A percentile compares a stretch with the other conserved stretches of the same genome.
These are phyloP conservation scores for Camelus bactrianus DNA, from an alignment of 2,113 vertebrate species.

Conservation along the genomic window DNA sequence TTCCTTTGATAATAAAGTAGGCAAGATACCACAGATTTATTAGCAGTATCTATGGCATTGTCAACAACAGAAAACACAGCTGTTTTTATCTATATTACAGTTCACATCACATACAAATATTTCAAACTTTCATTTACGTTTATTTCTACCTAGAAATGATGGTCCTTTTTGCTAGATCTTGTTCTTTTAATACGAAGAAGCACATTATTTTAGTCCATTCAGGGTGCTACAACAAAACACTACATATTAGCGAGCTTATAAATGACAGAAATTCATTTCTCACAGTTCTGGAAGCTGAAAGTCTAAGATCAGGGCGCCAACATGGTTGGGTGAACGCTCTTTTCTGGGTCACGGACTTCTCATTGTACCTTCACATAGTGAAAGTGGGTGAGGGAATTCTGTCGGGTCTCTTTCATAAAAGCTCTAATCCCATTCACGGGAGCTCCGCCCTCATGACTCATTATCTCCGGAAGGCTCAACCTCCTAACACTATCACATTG, in stretches of 20 bases:
- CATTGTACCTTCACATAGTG: background rate
- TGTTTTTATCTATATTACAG: background rate
- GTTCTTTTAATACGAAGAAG: background rate
- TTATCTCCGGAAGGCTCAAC: background rate
- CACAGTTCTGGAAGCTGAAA: background rate
- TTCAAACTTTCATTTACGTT: background rate
- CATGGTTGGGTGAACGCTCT: background rate
- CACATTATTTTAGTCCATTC: background rate
- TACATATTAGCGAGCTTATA: background rate
- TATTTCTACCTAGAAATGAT: background rate
- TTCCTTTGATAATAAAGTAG: background rate
- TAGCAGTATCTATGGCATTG: background rate
- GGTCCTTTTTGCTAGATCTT: background rate
- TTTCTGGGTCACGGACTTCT: background rate
- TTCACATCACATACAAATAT: background rate
- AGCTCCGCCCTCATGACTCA: background rate
- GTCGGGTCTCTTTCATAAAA: background rate
- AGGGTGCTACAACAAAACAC: background rate
- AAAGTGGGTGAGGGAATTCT: background rate
- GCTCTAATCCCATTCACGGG: background rate
- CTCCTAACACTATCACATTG: background rate
- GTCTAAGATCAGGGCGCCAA: background rate
- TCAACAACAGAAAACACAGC: constrained; percentile 18
- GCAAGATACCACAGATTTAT: background rate
- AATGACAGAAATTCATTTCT: background rate